Conservation (phyloP, 2,113 vertebrate genomes). For the Neogale vison region DNA sequence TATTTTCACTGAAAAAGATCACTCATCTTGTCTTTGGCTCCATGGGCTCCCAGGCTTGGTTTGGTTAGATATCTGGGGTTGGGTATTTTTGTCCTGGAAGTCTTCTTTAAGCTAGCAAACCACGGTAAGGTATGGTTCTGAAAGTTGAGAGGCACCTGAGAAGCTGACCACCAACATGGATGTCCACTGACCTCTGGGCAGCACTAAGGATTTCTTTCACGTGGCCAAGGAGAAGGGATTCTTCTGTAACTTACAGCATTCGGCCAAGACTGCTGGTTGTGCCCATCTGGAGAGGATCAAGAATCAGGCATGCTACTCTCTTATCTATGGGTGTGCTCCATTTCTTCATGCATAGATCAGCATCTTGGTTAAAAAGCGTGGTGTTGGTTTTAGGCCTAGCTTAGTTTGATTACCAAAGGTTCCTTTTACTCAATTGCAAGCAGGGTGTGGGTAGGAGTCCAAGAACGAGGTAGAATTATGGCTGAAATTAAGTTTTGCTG, state of each 20-base stretch:
- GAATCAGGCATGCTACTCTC: background rate
- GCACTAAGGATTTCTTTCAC: background rate
- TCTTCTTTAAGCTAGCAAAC: background rate
- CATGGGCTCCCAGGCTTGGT: background rate
- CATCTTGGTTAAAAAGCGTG: background rate
- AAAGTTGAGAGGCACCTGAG: background rate
- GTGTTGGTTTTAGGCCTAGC: background rate
- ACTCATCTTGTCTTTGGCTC: background rate
- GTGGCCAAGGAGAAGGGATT: background rate
- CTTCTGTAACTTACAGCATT: background rate
- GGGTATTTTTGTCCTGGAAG: background rate
- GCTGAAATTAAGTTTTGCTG: slow-evolving; percentile 12
- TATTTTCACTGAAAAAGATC: background rate
- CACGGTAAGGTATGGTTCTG: background rate
- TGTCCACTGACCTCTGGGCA: background rate
- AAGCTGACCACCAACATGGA: background rate
- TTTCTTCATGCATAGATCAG: background rate
- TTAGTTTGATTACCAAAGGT: slow-evolving; percentile 7
- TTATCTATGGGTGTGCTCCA: background rate
- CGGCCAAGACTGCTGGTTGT: no score
- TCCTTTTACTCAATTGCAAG: background rate
- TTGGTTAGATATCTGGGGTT: background rate
- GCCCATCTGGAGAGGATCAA: background rate
- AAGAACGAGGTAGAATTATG: background rate
- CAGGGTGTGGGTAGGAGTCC: background rate